A percentile compares a stretch with the other conserved stretches of the same genome.
These are phyloP conservation scores for Nasonia vitripennis DNA, from an alignment of 1,140 invertebrate species.

Conservation along the genomic window DNA sequence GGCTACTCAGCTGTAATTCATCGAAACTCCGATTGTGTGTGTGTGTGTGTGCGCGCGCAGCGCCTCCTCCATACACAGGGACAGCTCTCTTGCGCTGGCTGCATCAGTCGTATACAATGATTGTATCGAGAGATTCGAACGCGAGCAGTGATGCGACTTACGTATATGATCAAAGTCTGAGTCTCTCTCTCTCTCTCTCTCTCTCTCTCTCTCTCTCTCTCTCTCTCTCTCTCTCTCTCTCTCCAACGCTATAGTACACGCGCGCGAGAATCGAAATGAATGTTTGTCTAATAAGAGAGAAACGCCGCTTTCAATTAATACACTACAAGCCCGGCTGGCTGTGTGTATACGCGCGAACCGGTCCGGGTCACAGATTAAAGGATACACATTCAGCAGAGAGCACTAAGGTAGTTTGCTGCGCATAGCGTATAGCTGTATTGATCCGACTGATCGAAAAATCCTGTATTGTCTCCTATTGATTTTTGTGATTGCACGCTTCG, in stretches of 20 bases:
- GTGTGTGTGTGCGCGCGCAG: background rate
- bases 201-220: background rate
- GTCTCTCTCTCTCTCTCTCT: background rate
- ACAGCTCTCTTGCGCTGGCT: too few relatives aligned
- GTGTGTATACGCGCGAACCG: background rate
- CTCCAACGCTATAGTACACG: background rate
- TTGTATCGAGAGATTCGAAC: background rate
- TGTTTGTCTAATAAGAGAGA: constrained; percentile 45
- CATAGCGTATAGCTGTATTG: too few relatives aligned
- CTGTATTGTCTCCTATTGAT: too few relatives aligned
- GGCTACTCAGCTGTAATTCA: constrained; percentile 8
- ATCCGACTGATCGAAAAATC: too few relatives aligned
- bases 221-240: background rate
- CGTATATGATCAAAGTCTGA: constrained; percentile 29
- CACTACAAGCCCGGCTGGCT: too few relatives aligned
- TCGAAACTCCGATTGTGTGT: background rate
- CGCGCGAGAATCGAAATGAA: constrained; percentile 28
- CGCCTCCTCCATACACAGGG: background rate
- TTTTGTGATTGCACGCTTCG: too few relatives aligned
- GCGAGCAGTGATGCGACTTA: background rate
- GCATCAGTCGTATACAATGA: too few relatives aligned
- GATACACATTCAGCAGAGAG: background rate
- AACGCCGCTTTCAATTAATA: constrained; percentile 42
- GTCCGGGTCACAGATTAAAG: background rate
- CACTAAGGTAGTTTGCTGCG: too few relatives aligned